Evolutionary conservation across 2,797 vertebrate genomes (phyloP), one percentile per base, ranked within the genome.

Genomic region (Spondyliosoma cantharus): DNA sequence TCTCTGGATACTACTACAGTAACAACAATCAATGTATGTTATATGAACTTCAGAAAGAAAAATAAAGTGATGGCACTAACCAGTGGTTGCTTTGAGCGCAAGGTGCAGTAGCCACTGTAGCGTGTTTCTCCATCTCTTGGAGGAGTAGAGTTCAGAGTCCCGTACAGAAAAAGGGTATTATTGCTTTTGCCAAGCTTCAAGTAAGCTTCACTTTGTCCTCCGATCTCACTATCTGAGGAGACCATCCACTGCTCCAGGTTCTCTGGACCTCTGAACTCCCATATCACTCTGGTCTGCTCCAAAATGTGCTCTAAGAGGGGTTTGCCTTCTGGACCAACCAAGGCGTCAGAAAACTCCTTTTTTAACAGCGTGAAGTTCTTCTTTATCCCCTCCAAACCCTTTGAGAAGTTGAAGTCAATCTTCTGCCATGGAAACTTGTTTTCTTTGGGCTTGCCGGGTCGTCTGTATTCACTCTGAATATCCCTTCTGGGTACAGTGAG

Each of bases 21-120:
- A 59, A 64, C 29, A 56, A 15, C 4, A 16, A 5, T 5, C 13
- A 3, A 45, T 32, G 15, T 46, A 8, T n/a, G 37, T 48, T 20
- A 45, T 1, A 37, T 17, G 74, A n/a, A 37, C 25, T 5, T 57
- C 0, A 57, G 29, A 1, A 49, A 11, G 24, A 4, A 32, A 7
- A 50, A 42, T 12, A 24, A 25, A 29, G 14, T 19, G 14, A 14
- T 2, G 9, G 3, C 6, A 84, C 97, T 87, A 9, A 99, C 98
- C 96, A 92, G 74, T 0, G 5, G 90, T 1, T 94, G 93, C 76
- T 92, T 95, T 52, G 97, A 95, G 69, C 94, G 93, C 92, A 99
- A 82, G 0, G 94, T 93, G 87, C 97, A 99, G 88, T 98, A 99
- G 24, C 98, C 98, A 42, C 98, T 99, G 90, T 96, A 97, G 37